Conservation (phyloP, 2,113 vertebrate genomes). For the Paedocypris sp. region DNA sequence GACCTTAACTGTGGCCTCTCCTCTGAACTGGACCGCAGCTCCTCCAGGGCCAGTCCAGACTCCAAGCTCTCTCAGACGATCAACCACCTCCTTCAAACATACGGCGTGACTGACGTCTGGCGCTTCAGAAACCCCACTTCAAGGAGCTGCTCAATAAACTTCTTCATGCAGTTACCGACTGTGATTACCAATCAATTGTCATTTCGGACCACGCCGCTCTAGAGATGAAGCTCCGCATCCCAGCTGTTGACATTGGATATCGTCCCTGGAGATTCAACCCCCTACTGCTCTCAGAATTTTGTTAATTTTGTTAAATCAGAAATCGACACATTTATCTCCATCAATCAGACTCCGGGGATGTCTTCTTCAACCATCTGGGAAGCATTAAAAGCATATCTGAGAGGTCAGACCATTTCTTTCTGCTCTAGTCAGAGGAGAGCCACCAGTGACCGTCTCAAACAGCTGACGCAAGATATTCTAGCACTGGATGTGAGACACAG, state of each 20-base stretch:
- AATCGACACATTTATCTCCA: background rate
- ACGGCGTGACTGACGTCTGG: slow-evolving; percentile 3
- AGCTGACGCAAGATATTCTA: slow-evolving; percentile 14
- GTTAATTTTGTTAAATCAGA: background rate
- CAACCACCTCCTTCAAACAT: background rate
- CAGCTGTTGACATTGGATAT: background rate
- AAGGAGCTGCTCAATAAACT: background rate
- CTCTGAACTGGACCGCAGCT: background rate
- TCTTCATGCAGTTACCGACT: background rate
- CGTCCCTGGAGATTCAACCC: slow-evolving; percentile 12
- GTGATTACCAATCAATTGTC: slow-evolving; percentile 21
- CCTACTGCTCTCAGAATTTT: slow-evolving; percentile 2
- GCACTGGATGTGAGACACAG: background rate
- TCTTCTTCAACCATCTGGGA: slow-evolving; percentile 4
- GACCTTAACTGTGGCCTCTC: background rate
- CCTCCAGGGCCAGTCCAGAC: background rate
- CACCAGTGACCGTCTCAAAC: background rate
- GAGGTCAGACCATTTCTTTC: slow-evolving; percentile 17
- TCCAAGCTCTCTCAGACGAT: background rate
- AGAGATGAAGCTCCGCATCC: background rate
- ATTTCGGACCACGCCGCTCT: slow-evolving; percentile 18
- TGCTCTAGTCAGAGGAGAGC: background rate
- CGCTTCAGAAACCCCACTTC: slow-evolving; percentile 14
- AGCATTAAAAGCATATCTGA: slow-evolving; percentile 4
- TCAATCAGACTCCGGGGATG: background rate